Evolutionary conservation across 1,140 invertebrate species (phyloP).

Genomic region (Drosophila santomea): DNA sequence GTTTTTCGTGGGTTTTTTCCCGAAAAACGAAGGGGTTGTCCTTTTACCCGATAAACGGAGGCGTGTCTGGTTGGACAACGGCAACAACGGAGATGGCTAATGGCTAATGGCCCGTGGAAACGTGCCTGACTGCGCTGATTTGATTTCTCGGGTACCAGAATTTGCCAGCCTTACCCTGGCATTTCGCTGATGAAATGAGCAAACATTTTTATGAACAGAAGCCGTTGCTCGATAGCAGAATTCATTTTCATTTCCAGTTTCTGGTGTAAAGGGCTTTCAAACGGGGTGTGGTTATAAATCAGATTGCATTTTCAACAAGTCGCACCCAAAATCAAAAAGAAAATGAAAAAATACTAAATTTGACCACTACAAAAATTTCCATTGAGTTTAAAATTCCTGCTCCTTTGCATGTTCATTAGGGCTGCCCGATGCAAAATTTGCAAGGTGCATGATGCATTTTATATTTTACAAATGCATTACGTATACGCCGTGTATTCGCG

Average conservation of each 20-base stretch:
- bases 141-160: constrained; percentile 3
- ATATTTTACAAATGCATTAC: constrained; percentile 57
- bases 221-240: background rate
- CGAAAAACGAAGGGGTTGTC: constrained; percentile 5
- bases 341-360: constrained; percentile 9
- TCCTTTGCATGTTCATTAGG: constrained; percentile 32
- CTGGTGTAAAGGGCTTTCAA: too few species aligned
- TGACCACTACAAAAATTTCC: constrained; percentile 18
- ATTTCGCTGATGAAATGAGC: constrained; percentile 19
- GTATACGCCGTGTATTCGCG: constrained; percentile 56
- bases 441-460: constrained; percentile 42
- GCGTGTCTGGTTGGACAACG: background rate
- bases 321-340: constrained; percentile 6
- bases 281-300: constrained; percentile 13
- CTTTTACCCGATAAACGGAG: background rate
- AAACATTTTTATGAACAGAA: constrained; percentile 25
- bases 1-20: background rate
- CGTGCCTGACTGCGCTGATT: constrained; percentile 54
- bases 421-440: constrained; percentile 15
- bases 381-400: background rate
- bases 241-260: background rate
- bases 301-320: constrained; percentile 24
- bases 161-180: constrained; percentile 1
- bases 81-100: constrained; percentile 24
- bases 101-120: constrained; percentile 58